Percentiles rank a stretch among this genome's conserved stretches.
Evolutionary conservation across 2,113 vertebrate genomes (phyloP).

Genomic region (Syrmaticus mikado): DNA sequence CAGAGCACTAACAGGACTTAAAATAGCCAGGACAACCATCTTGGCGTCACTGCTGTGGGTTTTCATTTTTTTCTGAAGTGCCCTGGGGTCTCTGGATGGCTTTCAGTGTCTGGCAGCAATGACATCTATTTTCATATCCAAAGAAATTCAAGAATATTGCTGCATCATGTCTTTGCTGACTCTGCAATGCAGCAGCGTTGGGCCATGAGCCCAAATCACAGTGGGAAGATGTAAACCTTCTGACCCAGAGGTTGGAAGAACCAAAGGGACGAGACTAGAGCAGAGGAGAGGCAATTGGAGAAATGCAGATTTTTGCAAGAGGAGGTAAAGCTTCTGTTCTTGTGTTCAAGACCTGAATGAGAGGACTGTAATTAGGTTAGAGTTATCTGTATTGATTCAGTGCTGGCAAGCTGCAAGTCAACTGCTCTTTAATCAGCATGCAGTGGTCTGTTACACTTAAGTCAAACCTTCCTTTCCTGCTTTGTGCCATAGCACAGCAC

Average conservation of each 20-base stretch:
- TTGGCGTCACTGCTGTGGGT: background rate
- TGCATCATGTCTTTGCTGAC: slow-evolving; percentile 47
- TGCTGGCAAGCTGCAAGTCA: background rate
- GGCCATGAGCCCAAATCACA: slow-evolving; percentile 17
- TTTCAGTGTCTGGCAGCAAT: slow-evolving; percentile 7
- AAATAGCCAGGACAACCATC: background rate
- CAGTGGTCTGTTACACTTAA: background rate
- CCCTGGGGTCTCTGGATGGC: background rate
- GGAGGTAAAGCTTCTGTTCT: background rate
- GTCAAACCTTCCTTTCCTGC: background rate
- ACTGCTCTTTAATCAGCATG: background rate
- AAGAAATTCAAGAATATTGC: slow-evolving; percentile 12
- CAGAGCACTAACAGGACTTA: accelerated
- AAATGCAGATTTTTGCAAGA: background rate
- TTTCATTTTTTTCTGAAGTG: background rate
- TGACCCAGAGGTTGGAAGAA: slow-evolving; percentile 1
- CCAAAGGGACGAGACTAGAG: background rate
- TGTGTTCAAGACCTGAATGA: background rate
- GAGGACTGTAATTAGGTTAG: background rate
- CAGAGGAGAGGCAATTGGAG: background rate
- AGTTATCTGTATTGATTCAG: background rate
- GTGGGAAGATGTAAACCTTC: background rate
- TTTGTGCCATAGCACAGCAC: accelerated
- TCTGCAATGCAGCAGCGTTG: slow-evolving; percentile 58
- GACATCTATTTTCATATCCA: background rate